Percentiles rank a stretch among this genome's conserved stretches.
phyloP scores from a whole-genome alignment of 2,113 vertebrate genomes.

The Scomber scombrus region DNA sequence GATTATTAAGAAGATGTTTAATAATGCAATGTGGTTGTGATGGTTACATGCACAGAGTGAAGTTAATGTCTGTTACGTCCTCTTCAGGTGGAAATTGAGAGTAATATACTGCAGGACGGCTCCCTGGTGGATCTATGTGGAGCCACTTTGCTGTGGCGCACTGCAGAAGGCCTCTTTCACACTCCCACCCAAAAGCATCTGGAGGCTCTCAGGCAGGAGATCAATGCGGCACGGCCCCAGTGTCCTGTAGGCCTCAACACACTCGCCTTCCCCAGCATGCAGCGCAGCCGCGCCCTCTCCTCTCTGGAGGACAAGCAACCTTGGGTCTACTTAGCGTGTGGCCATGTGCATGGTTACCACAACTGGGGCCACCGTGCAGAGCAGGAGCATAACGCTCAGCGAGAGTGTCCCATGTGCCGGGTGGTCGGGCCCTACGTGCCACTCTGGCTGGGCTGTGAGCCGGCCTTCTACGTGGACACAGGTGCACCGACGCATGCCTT shows the following conservation, averaged over 20 bases:
- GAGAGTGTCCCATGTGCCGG: slow-evolving; percentile 98
- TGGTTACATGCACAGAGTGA: neutral
- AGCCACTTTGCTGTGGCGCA: slow-evolving; percentile 96
- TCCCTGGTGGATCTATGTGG: slow-evolving; percentile 97
- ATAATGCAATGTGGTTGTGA: neutral
- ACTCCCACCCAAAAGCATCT: slow-evolving; percentile 97
- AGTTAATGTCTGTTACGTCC: neutral
- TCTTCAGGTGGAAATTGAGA: slow-evolving; percentile 94
- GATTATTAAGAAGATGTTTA: slow-evolving; percentile 28
- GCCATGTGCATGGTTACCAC: slow-evolving; percentile 97
- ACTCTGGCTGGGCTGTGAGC: slow-evolving; percentile 96
- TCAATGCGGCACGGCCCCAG: slow-evolving; percentile 95
- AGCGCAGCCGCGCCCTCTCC: slow-evolving; percentile 93
- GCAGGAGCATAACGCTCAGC: slow-evolving; percentile 88
- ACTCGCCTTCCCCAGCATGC: slow-evolving; percentile 97
- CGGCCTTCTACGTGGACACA: slow-evolving; percentile 96
- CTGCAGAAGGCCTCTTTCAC: slow-evolving; percentile 94
- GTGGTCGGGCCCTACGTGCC: slow-evolving; percentile 96
- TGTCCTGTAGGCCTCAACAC: slow-evolving; percentile 98
- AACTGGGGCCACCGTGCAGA: slow-evolving; percentile 98
- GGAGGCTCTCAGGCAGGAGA: slow-evolving; percentile 96
- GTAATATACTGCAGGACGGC: slow-evolving; percentile 94
- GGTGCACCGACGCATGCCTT: slow-evolving; percentile 96
- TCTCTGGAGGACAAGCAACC: slow-evolving; percentile 97
- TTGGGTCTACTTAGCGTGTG: slow-evolving; percentile 96